Evolutionary conservation across 2,888 invertebrate genomes (phyloP).

Genomic region (Protophormia terraenovae): DNA sequence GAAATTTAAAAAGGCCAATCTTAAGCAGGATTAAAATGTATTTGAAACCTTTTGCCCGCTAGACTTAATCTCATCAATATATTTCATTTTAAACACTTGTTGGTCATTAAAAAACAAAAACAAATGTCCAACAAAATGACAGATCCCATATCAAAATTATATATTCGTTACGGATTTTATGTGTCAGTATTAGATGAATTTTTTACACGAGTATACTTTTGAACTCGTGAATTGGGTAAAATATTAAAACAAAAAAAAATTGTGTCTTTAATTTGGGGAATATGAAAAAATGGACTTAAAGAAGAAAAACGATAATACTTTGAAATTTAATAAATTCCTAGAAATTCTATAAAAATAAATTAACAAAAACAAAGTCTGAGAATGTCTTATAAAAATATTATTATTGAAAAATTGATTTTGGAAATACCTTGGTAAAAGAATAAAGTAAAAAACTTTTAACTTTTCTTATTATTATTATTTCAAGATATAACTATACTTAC

Average conservation of each 20-base stretch:
- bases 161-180: constrained; percentile 51
- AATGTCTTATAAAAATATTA: too few relatives aligned
- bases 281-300: not conserved
- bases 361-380: too few relatives aligned
- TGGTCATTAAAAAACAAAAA: constrained; percentile 22
- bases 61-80: constrained; percentile 43
- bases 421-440: too few relatives aligned
- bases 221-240: not conserved
- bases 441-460: too few relatives aligned
- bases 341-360: constrained; percentile 18
- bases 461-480: too few relatives aligned
- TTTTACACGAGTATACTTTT: not conserved
- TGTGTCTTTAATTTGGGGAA: not conserved
- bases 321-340: constrained; percentile 15
- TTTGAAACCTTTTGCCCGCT: constrained; percentile 25
- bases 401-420: too few relatives aligned
- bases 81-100: constrained; percentile 55
- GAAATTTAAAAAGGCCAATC: not conserved
- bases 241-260: not conserved
- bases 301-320: not conserved
- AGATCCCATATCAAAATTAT: constrained; percentile 38
- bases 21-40: constrained; percentile 27
- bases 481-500: too few relatives aligned
- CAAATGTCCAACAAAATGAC: constrained; percentile 19
- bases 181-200: constrained; percentile 11